These are phyloP conservation scores for Lytechinus pictus DNA, from an alignment of 35 echinoderm and acorn worm species.

Conservation along the genomic window DNA sequence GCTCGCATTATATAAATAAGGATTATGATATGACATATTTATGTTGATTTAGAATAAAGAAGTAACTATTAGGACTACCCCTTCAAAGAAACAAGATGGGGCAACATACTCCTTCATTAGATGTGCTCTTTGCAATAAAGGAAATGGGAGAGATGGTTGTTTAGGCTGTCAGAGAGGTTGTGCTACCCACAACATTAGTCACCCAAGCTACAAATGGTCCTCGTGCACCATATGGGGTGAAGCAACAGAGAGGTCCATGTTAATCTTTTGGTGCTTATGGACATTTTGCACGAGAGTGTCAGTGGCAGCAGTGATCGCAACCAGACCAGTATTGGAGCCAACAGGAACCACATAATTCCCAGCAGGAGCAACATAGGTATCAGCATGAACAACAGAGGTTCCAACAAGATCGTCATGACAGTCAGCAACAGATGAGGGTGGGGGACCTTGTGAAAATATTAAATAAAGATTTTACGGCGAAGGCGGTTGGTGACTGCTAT, in stretches of 20 bases:
- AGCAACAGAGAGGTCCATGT: conserved; percentile 1
- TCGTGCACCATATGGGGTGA: neutral
- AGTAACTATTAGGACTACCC: no score
- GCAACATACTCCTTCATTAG: neutral
- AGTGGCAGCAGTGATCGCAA: neutral
- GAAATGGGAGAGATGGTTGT: conserved; percentile 21
- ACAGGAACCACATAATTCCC: neutral
- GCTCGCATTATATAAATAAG: no score
- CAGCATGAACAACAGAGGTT: neutral
- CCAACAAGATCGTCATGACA: neutral
- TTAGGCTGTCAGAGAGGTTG: neutral
- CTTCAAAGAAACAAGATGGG: neutral
- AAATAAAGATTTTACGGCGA: neutral
- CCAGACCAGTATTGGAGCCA: neutral
- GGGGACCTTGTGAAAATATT: neutral
- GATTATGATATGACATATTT: no score
- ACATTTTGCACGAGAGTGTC: conserved; percentile 34
- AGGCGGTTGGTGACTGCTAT: conserved; percentile 23
- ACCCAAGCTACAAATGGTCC: neutral
- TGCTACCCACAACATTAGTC: neutral
- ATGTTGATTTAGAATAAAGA: no score
- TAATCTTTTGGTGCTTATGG: neutral
- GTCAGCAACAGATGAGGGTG: neutral
- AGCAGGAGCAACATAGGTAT: neutral
- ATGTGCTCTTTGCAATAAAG: neutral